These are phyloP conservation scores for Cataglyphis albicans DNA, from an alignment of 2,888 invertebrate genomes.

Conservation along the genomic window DNA sequence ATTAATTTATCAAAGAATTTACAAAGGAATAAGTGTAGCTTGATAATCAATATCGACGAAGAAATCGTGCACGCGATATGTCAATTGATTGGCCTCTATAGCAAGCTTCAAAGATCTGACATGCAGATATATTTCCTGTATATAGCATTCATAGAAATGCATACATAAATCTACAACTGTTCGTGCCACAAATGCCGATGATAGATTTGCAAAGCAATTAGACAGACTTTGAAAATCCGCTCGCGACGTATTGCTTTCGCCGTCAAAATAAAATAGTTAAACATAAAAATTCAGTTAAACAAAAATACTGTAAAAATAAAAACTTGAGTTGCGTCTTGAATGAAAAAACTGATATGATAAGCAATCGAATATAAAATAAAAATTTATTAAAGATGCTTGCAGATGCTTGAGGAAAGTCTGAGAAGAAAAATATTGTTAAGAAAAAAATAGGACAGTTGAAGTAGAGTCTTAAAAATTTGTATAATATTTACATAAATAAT, in stretches of 20 bases:
- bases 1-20: conserved; percentile 5
- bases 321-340: background rate
- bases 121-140: conserved; percentile 32
- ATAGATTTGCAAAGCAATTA: conserved; percentile 16
- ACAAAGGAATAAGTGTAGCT: background rate
- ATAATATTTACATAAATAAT: background rate
- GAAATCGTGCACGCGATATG: conserved; percentile 5
- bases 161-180: conserved; percentile 39
- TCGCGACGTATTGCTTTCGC: background rate
- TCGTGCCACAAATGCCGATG: conserved; percentile 19
- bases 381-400: background rate
- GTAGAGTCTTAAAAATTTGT: too few relatives aligned
- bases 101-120: conserved; percentile 21
- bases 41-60: conserved; percentile 12
- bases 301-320: background rate
- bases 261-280: background rate
- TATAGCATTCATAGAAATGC: conserved; percentile 22
- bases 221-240: background rate
- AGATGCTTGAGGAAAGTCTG: too few relatives aligned
- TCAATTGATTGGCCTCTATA: conserved; percentile 18
- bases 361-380: background rate
- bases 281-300: background rate
- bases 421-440: too few relatives aligned
- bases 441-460: too few relatives aligned
- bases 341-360: background rate